Conservation (phyloP, 2,113 vertebrate species). For the Albula goreensis region DNA sequence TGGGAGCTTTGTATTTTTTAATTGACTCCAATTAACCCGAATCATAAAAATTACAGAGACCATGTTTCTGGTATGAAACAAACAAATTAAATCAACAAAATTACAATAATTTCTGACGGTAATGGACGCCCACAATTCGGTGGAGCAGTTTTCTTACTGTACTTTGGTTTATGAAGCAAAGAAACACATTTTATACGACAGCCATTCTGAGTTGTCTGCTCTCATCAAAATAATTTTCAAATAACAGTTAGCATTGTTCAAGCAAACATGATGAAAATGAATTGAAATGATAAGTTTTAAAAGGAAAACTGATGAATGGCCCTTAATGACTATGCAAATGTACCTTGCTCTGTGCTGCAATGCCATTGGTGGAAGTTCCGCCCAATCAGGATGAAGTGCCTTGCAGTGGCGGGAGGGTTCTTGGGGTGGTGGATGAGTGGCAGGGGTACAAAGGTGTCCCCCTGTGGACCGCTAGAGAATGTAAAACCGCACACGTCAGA, state of each 20-base stretch:
- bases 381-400: slow-evolving; percentile 87
- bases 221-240: background rate
- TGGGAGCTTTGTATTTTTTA: background rate
- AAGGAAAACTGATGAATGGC: background rate
- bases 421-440: slow-evolving; percentile 63
- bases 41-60: background rate
- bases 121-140: background rate
- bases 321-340: slow-evolving; percentile 17
- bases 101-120: background rate
- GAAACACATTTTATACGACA: background rate
- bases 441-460: slow-evolving; percentile 71
- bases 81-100: background rate
- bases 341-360: slow-evolving; percentile 88
- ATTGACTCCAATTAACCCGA: background rate
- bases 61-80: no score
- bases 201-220: background rate
- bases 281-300: background rate
- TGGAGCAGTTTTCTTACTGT: background rate
- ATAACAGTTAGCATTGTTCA: background rate
- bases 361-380: slow-evolving; percentile 95
- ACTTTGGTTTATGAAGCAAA: background rate
- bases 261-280: background rate
- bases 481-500: background rate
- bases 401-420: slow-evolving; percentile 67
- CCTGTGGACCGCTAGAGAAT: slow-evolving; percentile 62